Evolutionary conservation across 2,797 vertebrate genomes (phyloP), one percentile per base, ranked within the genome.

Genomic region (Lepilemur ruficaudatus): DNA sequence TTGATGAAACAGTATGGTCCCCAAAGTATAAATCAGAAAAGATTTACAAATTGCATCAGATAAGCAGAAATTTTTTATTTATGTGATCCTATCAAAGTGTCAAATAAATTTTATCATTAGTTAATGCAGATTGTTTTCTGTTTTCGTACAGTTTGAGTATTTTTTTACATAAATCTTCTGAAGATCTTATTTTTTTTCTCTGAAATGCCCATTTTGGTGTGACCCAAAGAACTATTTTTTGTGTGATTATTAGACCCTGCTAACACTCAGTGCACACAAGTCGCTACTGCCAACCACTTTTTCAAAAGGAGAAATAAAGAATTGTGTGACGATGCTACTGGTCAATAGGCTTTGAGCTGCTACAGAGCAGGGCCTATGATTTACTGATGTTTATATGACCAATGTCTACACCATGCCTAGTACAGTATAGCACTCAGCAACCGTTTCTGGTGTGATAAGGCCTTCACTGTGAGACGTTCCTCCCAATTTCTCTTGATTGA

Each of bases 401-500:
- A 22, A 2, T 73, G 90, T 38, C 94, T 67, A 72, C 52, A 63
- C 48, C 52, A 28, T 3, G 52, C 79, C 59, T 38, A 13, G n/a
- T 22, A 69, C 1, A 50, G 61, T 0, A 38, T 0, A 46, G 73
- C 85, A 35, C 87, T 69, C 35, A 41, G 86, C 86, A 65, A 88
- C 52, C 14, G 20, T 50, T 85, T 84, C 85, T 73, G 89, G 43
- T 18, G 12, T 20, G 67, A 95, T 61, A 80, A 38, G 92, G 81
- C 96, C 94, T 46, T 80, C 57, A 59, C 88, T 86, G 48, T 50
- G 89, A 95, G 91, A 93, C 89, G 93, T 89, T 82, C 89, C 35
- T 89, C 87, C 80, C 82, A 90, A 28, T 91, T 80, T 94, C 79
- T 70, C 59, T 94, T 92, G 97, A 73, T 94, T 86, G 78, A 48